phyloP scores from a whole-genome alignment of 2,888 invertebrate species.

The Deilephila porcellus region DNA sequence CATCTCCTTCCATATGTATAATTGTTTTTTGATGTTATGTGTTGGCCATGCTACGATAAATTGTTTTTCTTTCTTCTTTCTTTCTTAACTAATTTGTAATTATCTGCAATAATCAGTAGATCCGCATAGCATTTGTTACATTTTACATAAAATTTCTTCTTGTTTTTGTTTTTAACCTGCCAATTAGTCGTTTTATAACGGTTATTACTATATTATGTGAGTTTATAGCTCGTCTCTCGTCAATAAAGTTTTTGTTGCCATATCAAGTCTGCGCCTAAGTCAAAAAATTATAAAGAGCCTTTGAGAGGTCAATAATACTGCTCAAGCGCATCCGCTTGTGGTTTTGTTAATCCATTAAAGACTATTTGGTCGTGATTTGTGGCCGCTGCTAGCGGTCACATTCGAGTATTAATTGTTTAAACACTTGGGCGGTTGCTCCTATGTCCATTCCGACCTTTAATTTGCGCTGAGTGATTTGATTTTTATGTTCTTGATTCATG shows the following conservation, averaged over 20 bases:
- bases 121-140: too few relatives aligned
- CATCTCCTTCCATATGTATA: too few relatives aligned
- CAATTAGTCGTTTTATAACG: constrained; percentile 1
- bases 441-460: not conserved
- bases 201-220: not conserved
- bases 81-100: too few relatives aligned
- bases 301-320: constrained; percentile 30
- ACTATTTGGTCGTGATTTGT: constrained; percentile 26
- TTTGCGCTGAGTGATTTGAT: not conserved
- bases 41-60: too few relatives aligned
- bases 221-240: not conserved
- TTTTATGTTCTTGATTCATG: not conserved
- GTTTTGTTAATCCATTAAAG: constrained; percentile 29
- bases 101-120: not conserved
- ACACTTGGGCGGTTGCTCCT: constrained; percentile 4
- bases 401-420: constrained; percentile 13
- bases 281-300: constrained; percentile 2
- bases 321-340: constrained; percentile 32
- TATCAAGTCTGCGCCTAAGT: constrained; percentile 1
- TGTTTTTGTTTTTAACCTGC: not conserved
- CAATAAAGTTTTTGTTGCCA: constrained; percentile 16
- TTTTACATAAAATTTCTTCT: not conserved
- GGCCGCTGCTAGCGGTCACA: constrained; percentile 28
- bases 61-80: too few relatives aligned
- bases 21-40: too few relatives aligned